Conservation (phyloP, 2,888 invertebrate genomes). For the Drosophila melanocephala region DNA sequence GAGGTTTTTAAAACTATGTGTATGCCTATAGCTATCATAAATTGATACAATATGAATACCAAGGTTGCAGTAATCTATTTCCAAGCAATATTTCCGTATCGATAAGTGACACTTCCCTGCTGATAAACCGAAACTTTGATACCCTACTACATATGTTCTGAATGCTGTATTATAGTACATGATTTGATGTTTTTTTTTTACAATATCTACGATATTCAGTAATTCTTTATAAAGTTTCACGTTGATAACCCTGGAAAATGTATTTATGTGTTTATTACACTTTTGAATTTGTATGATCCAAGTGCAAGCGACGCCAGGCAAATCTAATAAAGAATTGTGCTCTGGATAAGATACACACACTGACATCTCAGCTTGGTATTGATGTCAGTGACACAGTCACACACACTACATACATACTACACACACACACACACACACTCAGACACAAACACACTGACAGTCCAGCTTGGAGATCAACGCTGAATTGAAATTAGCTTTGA, state of each 20-base stretch:
- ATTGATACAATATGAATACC: constrained; percentile 19
- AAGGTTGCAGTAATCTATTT: constrained; percentile 35
- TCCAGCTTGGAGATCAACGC: constrained; percentile 27
- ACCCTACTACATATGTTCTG: background rate
- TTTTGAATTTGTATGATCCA: constrained; percentile 50
- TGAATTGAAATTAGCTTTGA: constrained; percentile 55
- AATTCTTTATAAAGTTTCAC: constrained; percentile 31
- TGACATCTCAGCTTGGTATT: constrained; percentile 52
- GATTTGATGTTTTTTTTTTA: background rate
- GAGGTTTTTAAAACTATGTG: constrained; percentile 2
- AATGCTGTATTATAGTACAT: background rate
- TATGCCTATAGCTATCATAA: constrained; percentile 9
- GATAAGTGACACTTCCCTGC: constrained; percentile 11
- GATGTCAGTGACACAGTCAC: constrained; percentile 74
- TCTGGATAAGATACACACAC: constrained; percentile 27
- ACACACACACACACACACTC: constrained; percentile 38
- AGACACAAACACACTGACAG: constrained; percentile 1
- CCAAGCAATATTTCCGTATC: constrained; percentile 33
- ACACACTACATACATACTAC: constrained; percentile 18
- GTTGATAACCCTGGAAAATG: constrained; percentile 47
- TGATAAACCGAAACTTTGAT: constrained; percentile 1
- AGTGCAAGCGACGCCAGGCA: constrained; percentile 54
- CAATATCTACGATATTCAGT: constrained; percentile 1
- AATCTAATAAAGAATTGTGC: constrained; percentile 58
- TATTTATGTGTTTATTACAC: constrained; percentile 43